These are phyloP conservation scores for Catharus ustulatus DNA, from an alignment of 2,797 vertebrate species.

Conservation along the genomic window DNA sequence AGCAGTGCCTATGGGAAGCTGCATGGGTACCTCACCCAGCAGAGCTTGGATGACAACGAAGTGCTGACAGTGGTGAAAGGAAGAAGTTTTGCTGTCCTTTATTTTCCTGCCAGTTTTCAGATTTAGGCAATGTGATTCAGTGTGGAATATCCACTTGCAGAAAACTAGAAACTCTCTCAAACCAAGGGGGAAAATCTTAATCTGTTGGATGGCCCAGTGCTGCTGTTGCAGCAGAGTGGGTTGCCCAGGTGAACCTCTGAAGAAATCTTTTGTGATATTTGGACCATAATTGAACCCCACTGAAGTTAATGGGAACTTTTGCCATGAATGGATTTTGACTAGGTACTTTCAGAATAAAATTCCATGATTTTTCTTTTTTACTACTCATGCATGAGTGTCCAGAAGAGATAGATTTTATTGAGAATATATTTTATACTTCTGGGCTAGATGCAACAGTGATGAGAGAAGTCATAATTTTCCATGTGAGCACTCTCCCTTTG, in stretches of 20 bases:
- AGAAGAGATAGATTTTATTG: not conserved
- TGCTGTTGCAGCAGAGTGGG: not conserved
- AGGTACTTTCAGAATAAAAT: not conserved
- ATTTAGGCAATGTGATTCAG: not conserved
- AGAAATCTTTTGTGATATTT: not conserved
- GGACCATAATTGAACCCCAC: not conserved
- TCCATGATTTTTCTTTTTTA: not conserved
- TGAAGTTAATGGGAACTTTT: not conserved
- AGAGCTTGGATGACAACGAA: not conserved
- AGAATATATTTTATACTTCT: not conserved
- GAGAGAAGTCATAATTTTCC: not conserved
- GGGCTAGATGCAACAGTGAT: not conserved
- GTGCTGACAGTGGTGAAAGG: not conserved
- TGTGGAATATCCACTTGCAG: not conserved
- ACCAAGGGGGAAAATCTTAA: not conserved
- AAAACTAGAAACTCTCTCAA: not conserved
- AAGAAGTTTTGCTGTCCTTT: not conserved
- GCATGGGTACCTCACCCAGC: not conserved
- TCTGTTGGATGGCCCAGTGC: not conserved
- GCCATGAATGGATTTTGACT: not conserved
- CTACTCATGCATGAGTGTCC: not conserved
- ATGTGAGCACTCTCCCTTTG: rapidly evolving
- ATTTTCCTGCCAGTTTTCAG: not conserved
- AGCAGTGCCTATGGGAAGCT: not conserved
- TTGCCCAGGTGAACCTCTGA: not conserved